Evolutionary conservation across 2,797 vertebrate genomes (phyloP), one percentile per base, ranked within the genome.

Genomic region (Protosalanx chinensis): DNA sequence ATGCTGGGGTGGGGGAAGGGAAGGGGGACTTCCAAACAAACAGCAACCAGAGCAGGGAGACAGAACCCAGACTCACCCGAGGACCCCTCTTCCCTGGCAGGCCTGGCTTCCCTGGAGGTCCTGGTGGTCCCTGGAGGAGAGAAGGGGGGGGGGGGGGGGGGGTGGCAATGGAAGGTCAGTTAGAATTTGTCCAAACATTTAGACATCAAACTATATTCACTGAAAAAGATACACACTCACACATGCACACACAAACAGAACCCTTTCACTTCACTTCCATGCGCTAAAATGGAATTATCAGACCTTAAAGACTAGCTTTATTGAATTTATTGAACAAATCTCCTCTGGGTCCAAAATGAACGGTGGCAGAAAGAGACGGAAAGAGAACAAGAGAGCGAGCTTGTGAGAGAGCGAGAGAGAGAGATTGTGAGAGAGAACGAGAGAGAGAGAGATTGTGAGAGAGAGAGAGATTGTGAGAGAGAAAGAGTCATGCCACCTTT

Each of bases 51-150:
- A 20, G 33, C 37, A 15, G 49, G n/a, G 35, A 76, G 72, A 58
- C 33, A 59, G 41, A 67, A 56, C 37, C 46, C 32, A 71, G 49
- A 94, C 95, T 93, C 90, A 98, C 97, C 91, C 94, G 90, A 73
- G 95, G 94, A 56, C 97, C 97, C 89, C 92, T 94, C 84, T 95
- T 93, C 78, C 97, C 97, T 51, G 93, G 88, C 77, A 91, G 84
- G 82, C 97, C 97, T 84, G 94, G 89, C 84, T 96, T 94, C 72
- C 97, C 97, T 1, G 94, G 93, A 78, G 95, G 91, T 84, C 97
- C 97, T 71, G 91, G 91, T 27, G 93, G 91, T 81, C 97, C 97
- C 97, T 98, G 76, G 60, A 77, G n/a, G 68, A 84, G 51, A 80
- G 57, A 86, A 80, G 57, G 86, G 75, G 4, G 13, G 63, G 72